Percentiles rank a stretch among this genome's conserved stretches.
phyloP scores from a whole-genome alignment of 2,797 vertebrate genomes.

The Hyperoplus immaculatus region DNA sequence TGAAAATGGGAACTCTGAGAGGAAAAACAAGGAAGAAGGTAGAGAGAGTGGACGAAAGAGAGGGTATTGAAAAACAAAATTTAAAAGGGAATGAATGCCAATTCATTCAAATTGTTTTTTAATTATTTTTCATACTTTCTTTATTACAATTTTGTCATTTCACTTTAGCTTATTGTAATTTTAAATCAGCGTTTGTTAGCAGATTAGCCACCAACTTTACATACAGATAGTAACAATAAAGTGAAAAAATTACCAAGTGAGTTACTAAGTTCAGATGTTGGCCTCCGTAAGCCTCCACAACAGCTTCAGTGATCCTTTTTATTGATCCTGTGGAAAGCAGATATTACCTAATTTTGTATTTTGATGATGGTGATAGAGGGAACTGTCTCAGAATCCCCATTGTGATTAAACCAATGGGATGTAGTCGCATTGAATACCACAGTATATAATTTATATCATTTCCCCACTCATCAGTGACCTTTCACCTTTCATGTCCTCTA shows the following conservation, averaged over 20 bases:
- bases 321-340: not conserved
- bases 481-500: not conserved
- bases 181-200: not conserved
- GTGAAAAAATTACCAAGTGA: not conserved
- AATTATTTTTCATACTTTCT: not conserved
- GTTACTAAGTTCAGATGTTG: not conserved
- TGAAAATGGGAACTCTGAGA: constrained; percentile 3
- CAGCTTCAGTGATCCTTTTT: not conserved
- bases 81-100: too few species aligned
- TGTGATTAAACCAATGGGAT: too few species aligned
- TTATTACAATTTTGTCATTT: not conserved
- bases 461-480: not conserved
- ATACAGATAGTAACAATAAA: not conserved
- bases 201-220: not conserved
- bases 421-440: too few species aligned
- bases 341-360: not conserved
- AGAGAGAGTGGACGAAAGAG: not conserved
- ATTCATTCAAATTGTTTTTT: not conserved
- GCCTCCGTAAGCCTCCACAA: not conserved
- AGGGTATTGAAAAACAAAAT: not conserved
- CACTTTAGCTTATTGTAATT: not conserved
- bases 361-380: not conserved
- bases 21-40: constrained; percentile 4
- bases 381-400: not conserved
- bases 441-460: not conserved